Percentiles rank a stretch among this genome's conserved stretches.
These are phyloP conservation scores for Cherax destructor DNA, from an alignment of 1,140 invertebrate species.

Conservation along the genomic window DNA sequence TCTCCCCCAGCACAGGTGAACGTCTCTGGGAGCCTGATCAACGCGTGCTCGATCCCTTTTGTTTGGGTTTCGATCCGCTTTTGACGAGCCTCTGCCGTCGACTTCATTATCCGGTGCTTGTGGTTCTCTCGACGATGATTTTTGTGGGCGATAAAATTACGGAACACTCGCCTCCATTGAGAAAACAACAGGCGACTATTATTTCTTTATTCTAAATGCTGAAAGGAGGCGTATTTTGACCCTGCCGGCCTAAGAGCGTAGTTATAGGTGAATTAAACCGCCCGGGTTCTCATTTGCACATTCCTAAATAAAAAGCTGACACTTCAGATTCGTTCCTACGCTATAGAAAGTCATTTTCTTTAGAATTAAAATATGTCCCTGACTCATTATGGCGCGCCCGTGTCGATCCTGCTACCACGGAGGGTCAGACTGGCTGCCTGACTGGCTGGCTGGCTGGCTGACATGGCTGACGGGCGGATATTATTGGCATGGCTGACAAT, in stretches of 20 bases:
- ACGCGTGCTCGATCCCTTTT: conserved; percentile 60
- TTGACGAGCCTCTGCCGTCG: conserved; percentile 58
- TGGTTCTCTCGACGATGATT: conserved; percentile 58
- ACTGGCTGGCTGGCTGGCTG: too few relatives aligned
- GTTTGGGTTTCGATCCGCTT: conserved; percentile 62
- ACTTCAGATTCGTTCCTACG: conserved; percentile 44
- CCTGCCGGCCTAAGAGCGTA: conserved; percentile 26
- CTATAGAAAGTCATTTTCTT: conserved; percentile 40
- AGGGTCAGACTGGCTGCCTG: too few relatives aligned
- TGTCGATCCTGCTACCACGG: background rate
- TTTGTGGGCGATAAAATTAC: conserved; percentile 63
- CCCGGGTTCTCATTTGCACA: conserved; percentile 39
- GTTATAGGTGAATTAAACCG: conserved; percentile 42
- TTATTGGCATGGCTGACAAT: too few relatives aligned
- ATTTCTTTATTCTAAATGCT: conserved; percentile 43
- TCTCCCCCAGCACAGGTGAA: conserved; percentile 31
- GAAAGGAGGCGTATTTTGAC: conserved; percentile 49
- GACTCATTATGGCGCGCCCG: conserved; percentile 30
- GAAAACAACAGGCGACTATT: conserved; percentile 50
- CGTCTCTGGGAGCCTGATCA: conserved; percentile 59
- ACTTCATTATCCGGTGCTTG: conserved; percentile 62
- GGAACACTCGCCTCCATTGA: conserved; percentile 46
- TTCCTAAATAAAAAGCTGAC: conserved; percentile 48
- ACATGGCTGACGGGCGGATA: too few relatives aligned
- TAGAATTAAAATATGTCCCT: conserved; percentile 25